These are phyloP conservation scores for Formica exsecta DNA, from an alignment of 1,140 invertebrate genomes.

Conservation along the genomic window DNA sequence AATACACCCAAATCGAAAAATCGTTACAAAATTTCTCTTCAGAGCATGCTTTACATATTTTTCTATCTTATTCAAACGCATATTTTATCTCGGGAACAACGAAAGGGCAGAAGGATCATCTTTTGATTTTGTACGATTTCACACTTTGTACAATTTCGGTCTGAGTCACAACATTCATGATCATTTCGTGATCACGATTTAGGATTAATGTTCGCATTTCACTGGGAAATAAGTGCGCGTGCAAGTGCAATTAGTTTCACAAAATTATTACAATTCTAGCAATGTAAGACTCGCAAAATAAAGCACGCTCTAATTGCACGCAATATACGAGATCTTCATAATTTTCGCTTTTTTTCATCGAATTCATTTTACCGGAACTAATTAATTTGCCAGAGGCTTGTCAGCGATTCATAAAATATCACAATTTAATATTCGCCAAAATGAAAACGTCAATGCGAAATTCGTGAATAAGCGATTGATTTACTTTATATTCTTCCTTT, in stretches of 20 bases:
- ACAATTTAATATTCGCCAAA: background rate
- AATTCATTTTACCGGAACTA: background rate
- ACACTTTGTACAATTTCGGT: constrained; percentile 49
- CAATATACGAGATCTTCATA: constrained; percentile 25
- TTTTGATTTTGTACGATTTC: constrained; percentile 48
- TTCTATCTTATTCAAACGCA: background rate
- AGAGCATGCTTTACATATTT: constrained; percentile 30
- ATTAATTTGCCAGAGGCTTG: background rate
- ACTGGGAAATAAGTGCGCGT: constrained; percentile 59
- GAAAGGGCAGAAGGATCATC: constrained; percentile 22
- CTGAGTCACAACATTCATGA: constrained; percentile 29
- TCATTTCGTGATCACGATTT: constrained; percentile 14
- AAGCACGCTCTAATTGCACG: constrained; percentile 55
- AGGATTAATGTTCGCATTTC: constrained; percentile 46
- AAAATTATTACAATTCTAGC: constrained; percentile 26
- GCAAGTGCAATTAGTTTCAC: constrained; percentile 34
- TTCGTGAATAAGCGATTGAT: background rate
- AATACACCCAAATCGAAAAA: constrained; percentile 52
- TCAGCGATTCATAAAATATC: background rate
- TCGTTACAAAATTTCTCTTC: constrained; percentile 31
- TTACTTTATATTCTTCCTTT: background rate
- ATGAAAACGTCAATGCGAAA: background rate
- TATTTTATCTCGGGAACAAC: constrained; percentile 31
- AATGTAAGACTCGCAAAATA: background rate
- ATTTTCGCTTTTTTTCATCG: constrained; percentile 5